Base-by-base conservation (phyloP, 2,113 vertebrate genomes). In the Cyprinodon variegatus region DNA sequence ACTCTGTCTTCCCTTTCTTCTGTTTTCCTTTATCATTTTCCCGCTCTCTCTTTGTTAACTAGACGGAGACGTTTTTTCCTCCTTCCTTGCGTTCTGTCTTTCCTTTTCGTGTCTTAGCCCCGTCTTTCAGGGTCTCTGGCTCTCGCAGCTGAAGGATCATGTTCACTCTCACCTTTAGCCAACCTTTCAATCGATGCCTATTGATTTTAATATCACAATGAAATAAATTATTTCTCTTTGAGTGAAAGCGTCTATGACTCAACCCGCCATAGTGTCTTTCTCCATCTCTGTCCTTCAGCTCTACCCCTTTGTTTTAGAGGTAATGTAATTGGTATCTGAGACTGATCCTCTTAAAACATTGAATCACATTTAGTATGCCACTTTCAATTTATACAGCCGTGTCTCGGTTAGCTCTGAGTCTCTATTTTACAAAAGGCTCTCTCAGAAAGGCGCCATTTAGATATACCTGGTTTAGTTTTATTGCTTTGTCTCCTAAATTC, bases 151-250 rank as follows among this genome's bases (percentile, higher is more conserved):
- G 82, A 86, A 83, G 86, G 90, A 93, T 92, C 89, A 83, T 88
- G 87, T 89, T 86, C 72, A 85, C 72, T 36, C 72, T 91, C 88
- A 93, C 91, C 93, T 94, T 93, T 93, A 88, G 88, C 81, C 86
- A 57, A 89, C 91, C 86, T 88, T 85, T 81, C 79, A 88, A 82
- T 93, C 91, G 68, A 93, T 93, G 82, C 70, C 70, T 78, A 94
- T 93, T 90, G 94, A 94, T 92, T 93, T 92, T 91, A 73, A 94
- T 93, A 93, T 92, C 89, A 89, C 88, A 90, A 88, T 90, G 82
- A 93, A 93, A 93, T 94, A 89, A 86, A 93, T 92, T 88, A 86
- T 92, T 86, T 91, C 90, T 89, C 87, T 88, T 81, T 89, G 72
- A 86, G 85, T 84, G 78, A 83, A 87, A 76, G 81, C 3, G 10